These are phyloP conservation scores for Myrmecophaga tridactyla DNA, from an alignment of 2,113 vertebrate species.

Conservation along the genomic window DNA sequence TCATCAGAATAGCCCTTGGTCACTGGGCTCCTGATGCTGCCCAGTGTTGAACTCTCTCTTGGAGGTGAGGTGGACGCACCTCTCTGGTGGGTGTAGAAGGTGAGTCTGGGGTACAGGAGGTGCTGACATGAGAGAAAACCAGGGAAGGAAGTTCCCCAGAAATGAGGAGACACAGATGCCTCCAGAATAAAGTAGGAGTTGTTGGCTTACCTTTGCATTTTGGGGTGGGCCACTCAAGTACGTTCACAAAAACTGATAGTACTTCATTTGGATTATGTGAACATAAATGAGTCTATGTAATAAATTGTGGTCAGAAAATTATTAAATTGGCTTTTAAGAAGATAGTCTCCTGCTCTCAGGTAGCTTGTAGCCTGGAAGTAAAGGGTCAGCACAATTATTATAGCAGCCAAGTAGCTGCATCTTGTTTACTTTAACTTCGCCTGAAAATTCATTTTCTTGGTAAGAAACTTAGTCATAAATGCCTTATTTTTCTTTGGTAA, in stretches of 20 bases:
- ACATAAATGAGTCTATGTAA: not conserved
- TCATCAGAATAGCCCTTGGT: not conserved
- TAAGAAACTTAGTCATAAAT: not conserved
- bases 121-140: not conserved
- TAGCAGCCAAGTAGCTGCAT: rapidly evolving
- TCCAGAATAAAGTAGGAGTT: no score
- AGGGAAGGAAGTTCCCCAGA: not conserved
- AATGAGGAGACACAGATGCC: not conserved
- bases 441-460: not conserved
- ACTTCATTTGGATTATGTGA: not conserved
- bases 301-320: no score
- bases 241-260: not conserved
- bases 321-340: not conserved
- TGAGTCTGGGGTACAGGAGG: no score
- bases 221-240: rapidly evolving
- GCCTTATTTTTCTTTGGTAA: not conserved
- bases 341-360: not conserved
- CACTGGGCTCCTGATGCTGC: no score
- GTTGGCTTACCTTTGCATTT: rapidly evolving
- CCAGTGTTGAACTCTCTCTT: not conserved
- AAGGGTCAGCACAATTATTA: not conserved
- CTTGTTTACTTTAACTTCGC: no score
- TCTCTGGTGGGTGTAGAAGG: rapidly evolving
- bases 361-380: not conserved
- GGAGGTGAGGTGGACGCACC: rapidly evolving